Conservation (phyloP, 2,113 vertebrate genomes). For the Pyxicephalus adspersus region DNA sequence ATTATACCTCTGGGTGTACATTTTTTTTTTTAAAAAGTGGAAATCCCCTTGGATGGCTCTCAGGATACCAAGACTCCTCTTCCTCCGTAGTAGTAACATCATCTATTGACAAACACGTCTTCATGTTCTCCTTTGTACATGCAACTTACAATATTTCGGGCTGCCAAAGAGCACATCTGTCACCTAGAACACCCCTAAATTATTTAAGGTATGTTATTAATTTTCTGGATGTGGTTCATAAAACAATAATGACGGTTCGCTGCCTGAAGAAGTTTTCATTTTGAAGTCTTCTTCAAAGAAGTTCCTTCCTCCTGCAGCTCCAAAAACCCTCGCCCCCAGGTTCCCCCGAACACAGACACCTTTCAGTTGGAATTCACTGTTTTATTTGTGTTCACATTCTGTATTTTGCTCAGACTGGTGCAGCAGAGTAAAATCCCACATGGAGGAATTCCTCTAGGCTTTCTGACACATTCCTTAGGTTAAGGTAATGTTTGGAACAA, state of each 20-base stretch:
- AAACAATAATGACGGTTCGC: not conserved
- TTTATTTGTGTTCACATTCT: constrained; percentile 37
- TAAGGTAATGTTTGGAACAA: constrained; percentile 28
- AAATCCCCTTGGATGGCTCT: too few relatives aligned
- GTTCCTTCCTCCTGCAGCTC: not conserved
- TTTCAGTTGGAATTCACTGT: constrained; percentile 32
- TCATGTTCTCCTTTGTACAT: not conserved
- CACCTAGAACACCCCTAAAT: not conserved
- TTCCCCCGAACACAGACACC: constrained; percentile 33
- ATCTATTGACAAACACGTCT: not conserved
- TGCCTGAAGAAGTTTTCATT: constrained; percentile 40
- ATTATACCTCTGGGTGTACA: too few relatives aligned
- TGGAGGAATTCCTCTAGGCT: constrained; percentile 16
- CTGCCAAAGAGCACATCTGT: constrained; percentile 18
- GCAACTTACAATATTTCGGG: not conserved
- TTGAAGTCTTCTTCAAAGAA: constrained; percentile 51
- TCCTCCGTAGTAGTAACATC: not conserved
- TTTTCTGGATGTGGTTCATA: constrained; percentile 13
- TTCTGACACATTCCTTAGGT: constrained; percentile 36
- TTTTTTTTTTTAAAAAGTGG: too few relatives aligned
- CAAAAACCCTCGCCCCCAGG: constrained; percentile 19
- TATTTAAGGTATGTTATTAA: constrained; percentile 24
- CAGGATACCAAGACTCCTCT: too few relatives aligned
- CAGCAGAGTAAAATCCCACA: constrained; percentile 27
- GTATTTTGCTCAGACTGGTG: constrained; percentile 39